A percentile compares a stretch with the other conserved stretches of the same genome.
Conservation (phyloP, 2,113 vertebrate genomes). For the Silurus glanis region DNA sequence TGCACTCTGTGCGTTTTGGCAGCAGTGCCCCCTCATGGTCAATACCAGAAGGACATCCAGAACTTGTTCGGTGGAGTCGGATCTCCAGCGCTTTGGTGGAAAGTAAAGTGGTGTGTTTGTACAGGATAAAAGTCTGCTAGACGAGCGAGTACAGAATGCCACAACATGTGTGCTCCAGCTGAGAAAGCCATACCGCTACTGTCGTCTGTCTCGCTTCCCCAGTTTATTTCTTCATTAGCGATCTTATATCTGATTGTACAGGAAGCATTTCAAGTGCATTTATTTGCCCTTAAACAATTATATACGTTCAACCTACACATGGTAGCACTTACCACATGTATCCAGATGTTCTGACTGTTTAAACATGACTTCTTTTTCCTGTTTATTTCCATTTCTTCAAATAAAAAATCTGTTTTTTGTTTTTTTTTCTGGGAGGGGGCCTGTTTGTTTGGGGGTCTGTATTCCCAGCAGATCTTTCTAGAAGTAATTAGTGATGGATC, state of each 20-base stretch:
- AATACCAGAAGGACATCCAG: background rate
- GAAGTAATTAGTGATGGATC: background rate
- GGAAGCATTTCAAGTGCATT: background rate
- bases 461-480: background rate
- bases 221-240: conserved; percentile 23
- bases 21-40: conserved; percentile 42
- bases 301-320: conserved; percentile 11
- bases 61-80: background rate
- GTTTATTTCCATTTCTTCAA: conserved; percentile 30
- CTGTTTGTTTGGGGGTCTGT: background rate
- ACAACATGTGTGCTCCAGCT: conserved; percentile 9
- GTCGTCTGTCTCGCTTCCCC: background rate
- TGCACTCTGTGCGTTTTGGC: background rate
- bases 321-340: conserved; percentile 14
- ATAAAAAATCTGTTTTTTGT: background rate
- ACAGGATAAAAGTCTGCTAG: background rate
- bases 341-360: conserved; percentile 28
- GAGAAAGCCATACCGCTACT: background rate
- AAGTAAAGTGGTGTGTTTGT: background rate
- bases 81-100: background rate
- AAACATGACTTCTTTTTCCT: conserved; percentile 16
- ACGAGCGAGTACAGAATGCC: background rate
- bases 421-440: background rate
- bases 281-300: background rate
- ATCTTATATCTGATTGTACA: conserved; percentile 5